Base-by-base conservation (phyloP, 2,113 vertebrate species). In the Thalassarche chlororhynchos region DNA sequence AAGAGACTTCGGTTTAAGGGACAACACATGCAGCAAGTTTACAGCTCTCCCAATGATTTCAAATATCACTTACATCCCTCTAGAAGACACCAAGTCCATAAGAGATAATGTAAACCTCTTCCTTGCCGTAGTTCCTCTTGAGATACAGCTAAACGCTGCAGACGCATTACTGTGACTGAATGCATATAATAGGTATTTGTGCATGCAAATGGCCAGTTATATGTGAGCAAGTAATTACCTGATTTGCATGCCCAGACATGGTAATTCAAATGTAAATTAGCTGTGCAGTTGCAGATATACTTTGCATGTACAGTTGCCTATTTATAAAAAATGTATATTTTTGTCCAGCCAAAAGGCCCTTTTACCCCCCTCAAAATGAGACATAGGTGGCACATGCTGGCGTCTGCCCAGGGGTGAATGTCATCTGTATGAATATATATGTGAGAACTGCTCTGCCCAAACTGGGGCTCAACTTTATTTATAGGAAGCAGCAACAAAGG, bases 261-360 rank as follows among this genome's bases (percentile, higher is more conserved):
- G 91, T 96, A 95, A 97, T 96, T 97, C 97, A 97, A 94, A 97
- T 97, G 97, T 85, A 96, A 96, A 97, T 96, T 76, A 96, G 87
- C 93, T 94, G 84, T 90, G 87, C 94, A 79, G 84, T 95, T 93
- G 89, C 84, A 87, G 89, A 94, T 97, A 94, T 83, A 95, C 54
- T 94, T 91, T 82, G 87, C 69, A 79, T 74, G 93, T 93, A 92
- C 55, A 87, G 77, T 87, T 84, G 70, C 57, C 70, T 89, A 62
- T 96, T 96, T 97, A 90, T 87, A 60, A 89, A 85, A 91, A 64
- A 83, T 44, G n/a, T 87, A 42, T 94, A 68, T 84, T 96, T 94
- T 92, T 84, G 80, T 87, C 84, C 89, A 74, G 61, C 61, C 90
- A 46, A 76, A 92, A 96, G 57, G 55, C 57, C 58, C 58, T 92